These are phyloP conservation scores for Chelon labrosus DNA, from an alignment of 2,797 vertebrate species.

Conservation along the genomic window DNA sequence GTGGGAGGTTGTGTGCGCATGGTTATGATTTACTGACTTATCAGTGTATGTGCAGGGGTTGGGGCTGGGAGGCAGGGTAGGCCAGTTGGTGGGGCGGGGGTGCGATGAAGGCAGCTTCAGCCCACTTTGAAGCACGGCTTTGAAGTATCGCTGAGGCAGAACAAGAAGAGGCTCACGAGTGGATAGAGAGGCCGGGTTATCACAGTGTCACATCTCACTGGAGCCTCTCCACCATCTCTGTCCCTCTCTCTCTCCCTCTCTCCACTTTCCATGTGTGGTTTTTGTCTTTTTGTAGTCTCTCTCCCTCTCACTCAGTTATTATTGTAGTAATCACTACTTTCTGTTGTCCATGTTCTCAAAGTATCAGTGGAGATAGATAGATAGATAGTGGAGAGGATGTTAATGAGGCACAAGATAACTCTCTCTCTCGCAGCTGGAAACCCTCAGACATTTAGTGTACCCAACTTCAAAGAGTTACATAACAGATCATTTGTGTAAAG, in stretches of 20 bases:
- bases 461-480: not conserved
- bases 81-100: not conserved
- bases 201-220: slow-evolving; percentile 32
- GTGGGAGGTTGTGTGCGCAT: not conserved
- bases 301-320: not conserved
- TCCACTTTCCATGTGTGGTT: slow-evolving; percentile 22
- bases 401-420: slow-evolving; percentile 29
- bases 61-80: too few species aligned
- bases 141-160: slow-evolving; percentile 46
- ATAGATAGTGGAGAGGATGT: not conserved
- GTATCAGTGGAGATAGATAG: slow-evolving; percentile 26
- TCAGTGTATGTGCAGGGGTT: not conserved
- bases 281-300: slow-evolving; percentile 26
- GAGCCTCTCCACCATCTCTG: not conserved
- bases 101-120: slow-evolving; percentile 53
- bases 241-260: not conserved
- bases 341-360: slow-evolving; percentile 1
- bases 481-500: not conserved
- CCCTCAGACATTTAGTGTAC: not conserved
- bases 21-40: slow-evolving; percentile 19
- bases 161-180: slow-evolving; percentile 19
- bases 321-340: not conserved
- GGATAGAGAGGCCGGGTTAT: slow-evolving; percentile 24
- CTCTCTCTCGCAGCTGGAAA: not conserved
- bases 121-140: slow-evolving; percentile 62